phyloP scores from a whole-genome alignment of 2,888 invertebrate species.

The Caenorhabditis macrosperma region DNA sequence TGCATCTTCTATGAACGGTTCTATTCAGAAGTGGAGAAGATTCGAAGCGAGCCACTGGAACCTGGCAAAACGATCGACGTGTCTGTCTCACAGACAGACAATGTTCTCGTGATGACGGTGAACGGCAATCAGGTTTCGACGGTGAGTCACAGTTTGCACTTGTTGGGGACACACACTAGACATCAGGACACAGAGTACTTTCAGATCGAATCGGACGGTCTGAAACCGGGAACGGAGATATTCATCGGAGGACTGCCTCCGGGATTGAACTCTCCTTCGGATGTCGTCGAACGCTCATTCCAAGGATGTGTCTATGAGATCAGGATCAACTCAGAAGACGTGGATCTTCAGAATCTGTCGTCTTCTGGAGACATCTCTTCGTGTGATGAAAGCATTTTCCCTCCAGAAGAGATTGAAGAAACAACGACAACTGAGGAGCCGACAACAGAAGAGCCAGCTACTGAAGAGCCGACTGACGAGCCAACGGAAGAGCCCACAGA shows the following conservation, averaged over 20 bases:
- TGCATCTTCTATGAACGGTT: too few species aligned
- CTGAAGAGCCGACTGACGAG: constrained; percentile 9
- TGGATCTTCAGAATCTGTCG: constrained; percentile 41
- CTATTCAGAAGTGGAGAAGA: constrained; percentile 29
- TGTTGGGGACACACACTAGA: neutral
- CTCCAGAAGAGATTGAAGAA: constrained; percentile 19
- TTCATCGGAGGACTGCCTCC: constrained; percentile 76
- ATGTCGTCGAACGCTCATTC: constrained; percentile 66
- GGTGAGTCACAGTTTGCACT: constrained; percentile 22
- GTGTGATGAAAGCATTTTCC: constrained; percentile 36
- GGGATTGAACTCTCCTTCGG: constrained; percentile 63
- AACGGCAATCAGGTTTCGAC: constrained; percentile 49
- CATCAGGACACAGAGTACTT: too few species aligned
- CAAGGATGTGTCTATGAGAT: constrained; percentile 64
- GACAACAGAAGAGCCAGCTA: constrained; percentile 22
- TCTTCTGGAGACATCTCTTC: constrained; percentile 55
- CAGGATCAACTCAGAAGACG: constrained; percentile 41
- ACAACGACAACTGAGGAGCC: constrained; percentile 12
- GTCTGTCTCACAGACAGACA: constrained; percentile 34
- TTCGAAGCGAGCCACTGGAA: constrained; percentile 38
- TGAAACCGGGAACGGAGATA: constrained; percentile 66
- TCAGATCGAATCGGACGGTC: constrained; percentile 33
- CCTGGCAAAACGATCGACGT: constrained; percentile 47
- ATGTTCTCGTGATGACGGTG: constrained; percentile 44
- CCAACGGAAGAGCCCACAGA: constrained; percentile 26